These are phyloP conservation scores for Incurvaria masculella DNA, from an alignment of 2,888 invertebrate genomes.

Conservation along the genomic window DNA sequence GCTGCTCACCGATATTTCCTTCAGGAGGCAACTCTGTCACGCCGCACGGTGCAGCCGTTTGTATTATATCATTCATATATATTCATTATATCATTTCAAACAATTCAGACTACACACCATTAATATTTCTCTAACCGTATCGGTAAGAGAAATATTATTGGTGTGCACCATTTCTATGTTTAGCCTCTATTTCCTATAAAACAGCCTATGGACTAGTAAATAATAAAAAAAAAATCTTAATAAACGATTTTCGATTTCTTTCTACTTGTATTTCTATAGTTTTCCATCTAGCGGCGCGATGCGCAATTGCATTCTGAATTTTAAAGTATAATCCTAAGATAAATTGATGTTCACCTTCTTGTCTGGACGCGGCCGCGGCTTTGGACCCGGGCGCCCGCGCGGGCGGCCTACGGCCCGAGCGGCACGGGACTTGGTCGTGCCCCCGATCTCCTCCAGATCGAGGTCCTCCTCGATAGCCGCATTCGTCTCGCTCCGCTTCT, in stretches of 20 bases:
- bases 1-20: too few relatives aligned
- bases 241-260: background rate
- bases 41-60: too few relatives aligned
- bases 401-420: slow-evolving; percentile 27
- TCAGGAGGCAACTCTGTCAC: too few relatives aligned
- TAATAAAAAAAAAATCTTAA: too few relatives aligned
- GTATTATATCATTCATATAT: too few relatives aligned
- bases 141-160: too few relatives aligned
- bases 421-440: slow-evolving; percentile 41
- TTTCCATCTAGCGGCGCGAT: background rate
- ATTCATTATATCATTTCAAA: too few relatives aligned
- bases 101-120: too few relatives aligned
- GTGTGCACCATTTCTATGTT: too few relatives aligned
- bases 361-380: slow-evolving; percentile 24
- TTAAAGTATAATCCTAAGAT: background rate
- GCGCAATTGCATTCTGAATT: background rate
- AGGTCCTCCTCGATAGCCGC: slow-evolving; percentile 70
- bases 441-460: slow-evolving; percentile 76
- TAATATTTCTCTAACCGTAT: too few relatives aligned
- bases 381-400: slow-evolving; percentile 24
- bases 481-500: slow-evolving; percentile 75
- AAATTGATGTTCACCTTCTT: slow-evolving; percentile 12
- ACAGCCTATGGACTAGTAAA: too few relatives aligned
- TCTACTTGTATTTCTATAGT: background rate
- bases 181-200: too few relatives aligned